Base-by-base conservation (phyloP, 2,113 vertebrate species). In the Lophura nycthemera region DNA sequence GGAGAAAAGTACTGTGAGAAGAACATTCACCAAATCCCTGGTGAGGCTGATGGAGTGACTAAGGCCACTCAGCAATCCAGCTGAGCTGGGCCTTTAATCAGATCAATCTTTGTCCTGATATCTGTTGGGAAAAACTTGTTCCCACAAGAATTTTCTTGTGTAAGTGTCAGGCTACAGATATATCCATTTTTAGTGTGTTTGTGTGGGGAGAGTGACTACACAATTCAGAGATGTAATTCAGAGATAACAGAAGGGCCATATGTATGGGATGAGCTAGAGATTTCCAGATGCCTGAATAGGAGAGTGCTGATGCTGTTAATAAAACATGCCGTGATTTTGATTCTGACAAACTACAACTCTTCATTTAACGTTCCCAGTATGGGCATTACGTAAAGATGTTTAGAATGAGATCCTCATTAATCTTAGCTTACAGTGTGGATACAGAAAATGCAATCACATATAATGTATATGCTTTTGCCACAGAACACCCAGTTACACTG, bases 161-260 rank as follows among this genome's bases (percentile, higher is more conserved):
- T 50, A 79, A 78, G 65, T 42, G 43, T 89, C 71, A 85, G 71
- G 92, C 84, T 87, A 63, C 63, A 91, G 54, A 92, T 43, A 90
- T 24, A 93, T 54, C 92, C 92, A 94, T 95, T 96, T 96, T 96
- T 92, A 95, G 92, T 91, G 89, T 87, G 91, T 79, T 90, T 92
- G 70, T 96, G 94, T 85, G 81, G 94, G 92, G 96, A 94, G 84
- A 89, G 59, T 56, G 91, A 95, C 90, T 89, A 89, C 59, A 94
- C 67, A 87, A 92, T 76, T 87, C 71, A 47, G 66, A 95, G 94
- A 94, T 95, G 84, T 45, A 92, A 85, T 47, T 38, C 38, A 38
- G 38, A 38, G 94, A 87, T 91, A 96, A 82, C 59, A 96, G 32
- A 90, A 96, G 43, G 70, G 67, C 87, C 94, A 93, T 95, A 92